These are phyloP conservation scores for Hemibagrus guttatus DNA, from an alignment of 2,797 vertebrate genomes.

Conservation along the genomic window DNA sequence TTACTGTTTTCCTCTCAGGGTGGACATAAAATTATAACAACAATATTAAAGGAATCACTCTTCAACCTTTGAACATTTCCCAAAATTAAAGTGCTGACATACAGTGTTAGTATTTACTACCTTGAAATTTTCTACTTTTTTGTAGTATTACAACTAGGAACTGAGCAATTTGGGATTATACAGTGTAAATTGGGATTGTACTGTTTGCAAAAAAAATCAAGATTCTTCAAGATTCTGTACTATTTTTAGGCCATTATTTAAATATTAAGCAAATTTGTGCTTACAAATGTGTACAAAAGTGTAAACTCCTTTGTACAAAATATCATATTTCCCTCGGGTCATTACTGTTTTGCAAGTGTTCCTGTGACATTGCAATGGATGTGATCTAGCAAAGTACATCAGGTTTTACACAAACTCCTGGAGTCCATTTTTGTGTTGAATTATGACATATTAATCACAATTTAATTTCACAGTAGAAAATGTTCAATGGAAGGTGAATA, in stretches of 20 bases:
- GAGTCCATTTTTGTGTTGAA: not conserved
- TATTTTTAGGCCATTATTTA: not conserved
- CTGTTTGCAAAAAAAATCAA: too few species aligned
- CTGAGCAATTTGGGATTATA: not conserved
- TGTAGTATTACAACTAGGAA: not conserved
- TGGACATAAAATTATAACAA: not conserved
- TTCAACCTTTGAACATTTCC: not conserved
- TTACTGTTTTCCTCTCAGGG: not conserved
- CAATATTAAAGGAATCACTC: constrained; percentile 29
- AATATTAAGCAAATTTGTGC: not conserved
- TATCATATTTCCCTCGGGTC: not conserved
- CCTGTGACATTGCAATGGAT: not conserved
- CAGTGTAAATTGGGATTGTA: too few species aligned
- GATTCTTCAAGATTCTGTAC: too few species aligned
- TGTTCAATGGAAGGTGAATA: not conserved
- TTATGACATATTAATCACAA: not conserved
- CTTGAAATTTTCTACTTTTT: not conserved
- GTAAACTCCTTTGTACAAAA: not conserved
- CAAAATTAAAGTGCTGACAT: not conserved
- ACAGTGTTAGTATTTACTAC: not conserved
- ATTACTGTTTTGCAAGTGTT: not conserved
- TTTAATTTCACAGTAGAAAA: not conserved
- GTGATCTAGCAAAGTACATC: not conserved
- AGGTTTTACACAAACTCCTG: not conserved
- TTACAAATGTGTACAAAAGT: not conserved